Conservation (phyloP, 2,113 vertebrate genomes). For the Hippocampus zosterae region DNA sequence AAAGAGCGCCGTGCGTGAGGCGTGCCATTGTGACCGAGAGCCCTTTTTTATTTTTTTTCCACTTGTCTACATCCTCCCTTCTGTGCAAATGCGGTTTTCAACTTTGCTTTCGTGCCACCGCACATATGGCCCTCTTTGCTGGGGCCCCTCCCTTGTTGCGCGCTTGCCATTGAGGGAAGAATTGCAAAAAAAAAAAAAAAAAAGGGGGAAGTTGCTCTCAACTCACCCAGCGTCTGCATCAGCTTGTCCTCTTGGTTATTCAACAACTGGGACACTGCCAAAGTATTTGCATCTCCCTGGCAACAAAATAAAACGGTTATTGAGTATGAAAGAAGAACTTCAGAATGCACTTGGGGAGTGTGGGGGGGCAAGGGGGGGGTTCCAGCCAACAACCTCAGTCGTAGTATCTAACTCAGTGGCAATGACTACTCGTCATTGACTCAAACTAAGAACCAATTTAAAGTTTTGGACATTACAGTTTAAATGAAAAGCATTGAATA, state of each 20-base stretch:
- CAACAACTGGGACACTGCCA: conserved; percentile 45
- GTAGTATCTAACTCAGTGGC: not conserved
- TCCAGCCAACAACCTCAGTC: not conserved
- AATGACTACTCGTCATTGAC: not conserved
- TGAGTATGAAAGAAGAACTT: conserved; percentile 17
- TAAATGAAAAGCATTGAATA: not conserved
- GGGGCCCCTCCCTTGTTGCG: conserved; percentile 8
- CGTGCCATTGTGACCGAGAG: not conserved
- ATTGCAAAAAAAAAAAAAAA: not conserved
- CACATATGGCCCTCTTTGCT: conserved; percentile 1
- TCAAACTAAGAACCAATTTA: not conserved
- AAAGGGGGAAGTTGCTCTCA: conserved; percentile 43
- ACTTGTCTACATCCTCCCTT: conserved; percentile 19
- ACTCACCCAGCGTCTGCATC: conserved; percentile 81
- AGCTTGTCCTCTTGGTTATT: conserved; percentile 68
- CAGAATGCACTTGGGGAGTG: conserved; percentile 25
- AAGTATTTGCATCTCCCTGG: conserved; percentile 76
- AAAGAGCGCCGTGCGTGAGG: not conserved
- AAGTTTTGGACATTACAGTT: not conserved
- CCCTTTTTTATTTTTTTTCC: not conserved
- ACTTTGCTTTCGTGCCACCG: conserved; percentile 7
- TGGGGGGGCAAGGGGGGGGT: too few relatives aligned
- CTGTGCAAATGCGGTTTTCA: conserved; percentile 12
- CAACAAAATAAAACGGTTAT: conserved; percentile 56
- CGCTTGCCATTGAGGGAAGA: not conserved